A percentile compares a stretch with the other conserved stretches of the same genome.
phyloP scores from a whole-genome alignment of 2,888 invertebrate genomes.

The Lycia hirtaria region DNA sequence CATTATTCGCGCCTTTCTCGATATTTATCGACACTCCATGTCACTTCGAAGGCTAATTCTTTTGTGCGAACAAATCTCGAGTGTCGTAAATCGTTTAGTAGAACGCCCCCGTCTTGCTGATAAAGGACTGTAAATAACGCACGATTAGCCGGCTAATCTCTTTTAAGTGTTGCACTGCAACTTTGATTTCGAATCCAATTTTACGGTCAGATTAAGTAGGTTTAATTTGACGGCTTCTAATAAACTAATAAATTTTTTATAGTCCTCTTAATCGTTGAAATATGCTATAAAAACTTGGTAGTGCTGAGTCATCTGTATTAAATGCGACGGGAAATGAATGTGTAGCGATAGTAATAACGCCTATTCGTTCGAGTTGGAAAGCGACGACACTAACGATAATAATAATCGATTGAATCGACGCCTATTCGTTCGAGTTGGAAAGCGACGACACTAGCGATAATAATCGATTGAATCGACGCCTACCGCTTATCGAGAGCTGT shows the following conservation, averaged over 20 bases:
- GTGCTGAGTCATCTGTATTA: constrained; percentile 23
- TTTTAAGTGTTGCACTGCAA: constrained; percentile 70
- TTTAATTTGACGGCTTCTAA: constrained; percentile 29
- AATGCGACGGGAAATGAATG: constrained; percentile 34
- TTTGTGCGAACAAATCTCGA: constrained; percentile 68
- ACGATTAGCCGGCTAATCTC: constrained; percentile 74
- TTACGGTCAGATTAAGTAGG: constrained; percentile 65
- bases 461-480: constrained; percentile 80
- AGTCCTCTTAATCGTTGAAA: constrained; percentile 17
- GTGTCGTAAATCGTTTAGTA: constrained; percentile 71
- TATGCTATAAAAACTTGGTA: constrained; percentile 21
- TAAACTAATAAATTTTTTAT: constrained; percentile 25
- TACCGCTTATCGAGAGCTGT: constrained; percentile 80
- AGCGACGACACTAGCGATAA: constrained; percentile 56
- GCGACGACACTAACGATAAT: constrained; percentile 59
- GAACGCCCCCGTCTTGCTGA: constrained; percentile 69
- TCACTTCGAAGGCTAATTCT: constrained; percentile 77
- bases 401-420: constrained; percentile 75
- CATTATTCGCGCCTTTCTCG: constrained; percentile 72
- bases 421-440: constrained; percentile 42
- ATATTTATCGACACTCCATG: constrained; percentile 81
- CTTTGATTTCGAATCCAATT: constrained; percentile 65
- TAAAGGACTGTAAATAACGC: constrained; percentile 80
- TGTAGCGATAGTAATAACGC: constrained; percentile 33
- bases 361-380: constrained; percentile 40